Percentiles rank a stretch among this genome's conserved stretches.
Evolutionary conservation across 2,113 vertebrate genomes (phyloP).

Genomic region (Rhinolophus ferrumequinum): DNA sequence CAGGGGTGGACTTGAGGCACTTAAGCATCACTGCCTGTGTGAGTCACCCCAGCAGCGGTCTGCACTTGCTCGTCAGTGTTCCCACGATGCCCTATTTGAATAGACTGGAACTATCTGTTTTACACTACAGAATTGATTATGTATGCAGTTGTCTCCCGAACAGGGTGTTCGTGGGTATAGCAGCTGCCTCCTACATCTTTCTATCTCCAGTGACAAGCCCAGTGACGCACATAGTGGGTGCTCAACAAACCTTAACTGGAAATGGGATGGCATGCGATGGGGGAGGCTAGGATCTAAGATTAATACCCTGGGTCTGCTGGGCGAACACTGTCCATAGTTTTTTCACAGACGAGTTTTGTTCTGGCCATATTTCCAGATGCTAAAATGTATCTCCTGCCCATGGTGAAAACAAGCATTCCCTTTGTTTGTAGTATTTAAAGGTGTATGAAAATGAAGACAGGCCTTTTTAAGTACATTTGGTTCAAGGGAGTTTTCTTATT

Average conservation of each 20-base stretch:
- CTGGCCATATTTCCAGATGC: neutral
- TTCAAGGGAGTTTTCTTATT: neutral
- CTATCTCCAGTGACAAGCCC: neutral
- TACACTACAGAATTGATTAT: neutral
- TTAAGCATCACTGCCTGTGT: neutral
- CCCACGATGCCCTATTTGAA: neutral
- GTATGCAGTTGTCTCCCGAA: neutral
- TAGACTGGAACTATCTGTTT: neutral
- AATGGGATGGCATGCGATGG: neutral
- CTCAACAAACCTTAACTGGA: neutral
- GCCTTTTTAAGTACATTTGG: neutral
- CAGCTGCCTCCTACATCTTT: neutral
- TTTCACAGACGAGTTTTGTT: neutral
- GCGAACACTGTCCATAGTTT: neutral
- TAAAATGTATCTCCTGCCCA: neutral
- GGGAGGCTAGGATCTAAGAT: neutral
- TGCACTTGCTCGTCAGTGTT: neutral
- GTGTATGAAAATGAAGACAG: neutral
- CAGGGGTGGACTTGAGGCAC: neutral
- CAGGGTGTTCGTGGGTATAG: neutral
- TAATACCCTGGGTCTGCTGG: neutral
- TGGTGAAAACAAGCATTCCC: neutral
- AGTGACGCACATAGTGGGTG: neutral
- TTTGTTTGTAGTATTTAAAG: neutral
- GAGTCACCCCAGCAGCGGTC: neutral